Percentiles rank a stretch among this genome's conserved stretches.
Evolutionary conservation across 2,888 invertebrate species (phyloP).

Genomic region (Nephrotoma flavescens): DNA sequence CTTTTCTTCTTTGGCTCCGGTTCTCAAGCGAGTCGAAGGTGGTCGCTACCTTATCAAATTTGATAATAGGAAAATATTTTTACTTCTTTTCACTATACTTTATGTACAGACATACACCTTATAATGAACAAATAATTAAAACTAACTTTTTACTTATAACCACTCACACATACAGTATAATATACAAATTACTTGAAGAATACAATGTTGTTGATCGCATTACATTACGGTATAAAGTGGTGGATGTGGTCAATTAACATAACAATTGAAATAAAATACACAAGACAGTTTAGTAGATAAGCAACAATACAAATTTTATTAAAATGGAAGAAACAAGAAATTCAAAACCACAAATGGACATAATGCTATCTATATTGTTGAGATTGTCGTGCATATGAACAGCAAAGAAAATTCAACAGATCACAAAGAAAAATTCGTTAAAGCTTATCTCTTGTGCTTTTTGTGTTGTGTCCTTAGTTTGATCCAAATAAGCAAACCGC

Average conservation of each 20-base stretch:
- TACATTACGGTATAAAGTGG: not conserved
- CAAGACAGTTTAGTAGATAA: not conserved
- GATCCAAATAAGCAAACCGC: not conserved
- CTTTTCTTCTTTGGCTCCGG: too few species aligned
- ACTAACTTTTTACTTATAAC: too few species aligned
- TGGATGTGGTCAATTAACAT: not conserved
- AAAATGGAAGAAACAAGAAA: not conserved
- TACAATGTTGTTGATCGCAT: not conserved
- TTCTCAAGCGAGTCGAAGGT: too few species aligned
- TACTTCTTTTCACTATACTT: too few species aligned
- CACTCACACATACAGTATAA: too few species aligned
- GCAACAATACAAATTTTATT: not conserved
- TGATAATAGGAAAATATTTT: too few species aligned
- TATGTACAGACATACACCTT: too few species aligned
- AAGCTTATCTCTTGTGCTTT: not conserved
- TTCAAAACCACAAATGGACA: not conserved
- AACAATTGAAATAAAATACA: not conserved
- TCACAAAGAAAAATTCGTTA: not conserved
- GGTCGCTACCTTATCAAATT: too few species aligned
- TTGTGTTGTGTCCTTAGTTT: not conserved
- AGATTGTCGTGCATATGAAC: not conserved
- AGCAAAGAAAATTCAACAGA: not conserved
- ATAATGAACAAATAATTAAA: too few species aligned
- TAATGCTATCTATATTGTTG: not conserved
- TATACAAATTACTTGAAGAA: too few species aligned